Evolutionary conservation across 1,140 invertebrate species (phyloP), one percentile per base, ranked within the genome.

Genomic region (Pseudachorutes palmiensis): DNA sequence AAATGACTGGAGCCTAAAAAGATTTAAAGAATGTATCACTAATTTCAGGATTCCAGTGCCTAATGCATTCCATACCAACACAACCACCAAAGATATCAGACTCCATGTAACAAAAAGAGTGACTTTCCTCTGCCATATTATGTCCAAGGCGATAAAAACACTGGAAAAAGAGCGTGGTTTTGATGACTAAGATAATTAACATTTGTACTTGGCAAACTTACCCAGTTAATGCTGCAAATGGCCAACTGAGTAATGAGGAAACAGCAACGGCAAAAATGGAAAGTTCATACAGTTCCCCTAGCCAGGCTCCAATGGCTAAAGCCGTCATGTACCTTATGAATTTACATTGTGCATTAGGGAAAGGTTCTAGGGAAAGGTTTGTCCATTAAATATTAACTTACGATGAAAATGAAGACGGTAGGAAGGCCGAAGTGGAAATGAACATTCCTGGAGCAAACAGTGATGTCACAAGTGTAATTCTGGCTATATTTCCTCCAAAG

Each of bases 351-450:
- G 32, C 32, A 58, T 48, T 31, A 62, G 26, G 26, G 26, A 9
- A 26, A 60, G 30, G 3, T 28, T 69, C 1, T 48, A 59, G 3
- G 51, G 3, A 63, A n/a, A n/a, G n/a, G n/a, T 19, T 48, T 61
- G 55, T 29, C 22, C 5, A 62, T 62, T 51, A 48, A 41, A n/a
- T n/a, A n/a, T n/a, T n/a, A n/a, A 84, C 81, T 72, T 86, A 88
- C 87, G 94, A 92, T 57, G 92, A 91, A 83, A 98, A 99, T 3
- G 89, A 87, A 1, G 93, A 96, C 0, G 97, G 97, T 36, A 99
- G 81, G 80, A 92, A 92, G 0, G 96, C 92, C 12, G 91, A 85
- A 68, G 87, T 86, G 0, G 91, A 86, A 22, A 92, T 88, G 79
- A 94, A 98, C 87, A 95, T 91, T 45, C 94, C 96, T 16, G 92